These are phyloP conservation scores for Hydropotes inermis DNA, from an alignment of 2,113 vertebrate species.

Conservation along the genomic window DNA sequence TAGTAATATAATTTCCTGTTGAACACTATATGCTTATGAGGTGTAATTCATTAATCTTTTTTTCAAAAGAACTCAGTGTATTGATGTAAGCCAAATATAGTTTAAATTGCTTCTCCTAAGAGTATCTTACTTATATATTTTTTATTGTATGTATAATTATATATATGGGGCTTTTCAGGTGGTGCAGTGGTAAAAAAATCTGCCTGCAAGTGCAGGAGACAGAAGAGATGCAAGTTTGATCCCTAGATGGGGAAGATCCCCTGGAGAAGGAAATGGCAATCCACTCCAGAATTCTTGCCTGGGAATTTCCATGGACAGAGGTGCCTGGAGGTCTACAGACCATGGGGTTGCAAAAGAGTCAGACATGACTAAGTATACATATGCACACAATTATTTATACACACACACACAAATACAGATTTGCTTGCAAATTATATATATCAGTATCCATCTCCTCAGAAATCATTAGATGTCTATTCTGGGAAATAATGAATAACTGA, in stretches of 20 bases:
- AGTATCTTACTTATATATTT: background rate
- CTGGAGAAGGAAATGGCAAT: background rate
- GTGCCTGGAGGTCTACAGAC: background rate
- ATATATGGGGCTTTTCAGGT: background rate
- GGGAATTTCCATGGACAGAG: background rate
- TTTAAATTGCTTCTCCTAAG: background rate
- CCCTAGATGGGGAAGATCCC: background rate
- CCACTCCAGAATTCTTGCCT: background rate
- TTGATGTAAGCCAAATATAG: background rate
- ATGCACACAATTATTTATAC: background rate
- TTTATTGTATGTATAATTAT: background rate
- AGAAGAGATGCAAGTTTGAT: background rate
- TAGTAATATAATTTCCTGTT: background rate
- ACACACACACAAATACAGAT: background rate
- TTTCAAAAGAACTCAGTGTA: background rate
- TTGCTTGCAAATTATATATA: background rate
- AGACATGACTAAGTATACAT: background rate
- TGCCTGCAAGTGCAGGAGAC: background rate
- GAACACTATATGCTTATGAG: background rate
- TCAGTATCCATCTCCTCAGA: background rate
- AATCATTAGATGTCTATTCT: background rate
- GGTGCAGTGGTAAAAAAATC: background rate
- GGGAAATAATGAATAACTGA: background rate
- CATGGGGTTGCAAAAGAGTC: background rate
- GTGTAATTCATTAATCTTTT: constrained; percentile 4